These are phyloP conservation scores for Scaptomyza pallida DNA, from an alignment of 1,140 invertebrate species.

Conservation along the genomic window DNA sequence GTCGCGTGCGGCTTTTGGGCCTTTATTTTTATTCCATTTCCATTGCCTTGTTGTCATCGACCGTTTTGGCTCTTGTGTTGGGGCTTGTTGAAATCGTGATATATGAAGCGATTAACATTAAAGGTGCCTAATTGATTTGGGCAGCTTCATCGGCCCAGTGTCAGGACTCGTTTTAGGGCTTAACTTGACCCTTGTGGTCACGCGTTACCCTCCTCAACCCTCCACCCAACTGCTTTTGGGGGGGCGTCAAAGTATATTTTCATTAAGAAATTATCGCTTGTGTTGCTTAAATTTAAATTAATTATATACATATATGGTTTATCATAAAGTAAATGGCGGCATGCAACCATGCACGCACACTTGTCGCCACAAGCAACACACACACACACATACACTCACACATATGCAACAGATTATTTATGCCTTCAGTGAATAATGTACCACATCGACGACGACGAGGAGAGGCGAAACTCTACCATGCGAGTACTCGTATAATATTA, in stretches of 20 bases:
- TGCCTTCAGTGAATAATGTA: conserved; percentile 63
- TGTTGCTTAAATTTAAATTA: conserved; percentile 70
- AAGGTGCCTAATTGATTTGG: conserved; percentile 75
- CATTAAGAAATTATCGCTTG: conserved; percentile 64
- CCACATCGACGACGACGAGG: conserved; percentile 17
- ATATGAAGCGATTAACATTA: conserved; percentile 77
- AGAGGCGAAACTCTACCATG: not conserved
- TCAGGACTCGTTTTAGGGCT: conserved; percentile 45
- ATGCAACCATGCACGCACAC: conserved; percentile 23
- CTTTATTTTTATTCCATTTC: conserved; percentile 38
- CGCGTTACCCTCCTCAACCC: not conserved
- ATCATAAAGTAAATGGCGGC: conserved; percentile 57
- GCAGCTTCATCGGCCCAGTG: conserved; percentile 53
- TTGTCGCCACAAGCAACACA: conserved; percentile 3
- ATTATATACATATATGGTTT: conserved; percentile 56
- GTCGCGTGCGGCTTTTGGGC: conserved; percentile 72
- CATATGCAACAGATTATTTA: conserved; percentile 74
- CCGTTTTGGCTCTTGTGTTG: conserved; percentile 41
- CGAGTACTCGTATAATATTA: conserved; percentile 56
- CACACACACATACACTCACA: conserved; percentile 21
- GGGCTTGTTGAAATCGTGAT: conserved; percentile 51
- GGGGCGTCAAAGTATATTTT: conserved; percentile 35
- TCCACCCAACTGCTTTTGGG: not conserved
- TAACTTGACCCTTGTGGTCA: not conserved
- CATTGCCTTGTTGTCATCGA: conserved; percentile 64